Evolutionary conservation across 2,888 invertebrate species (phyloP), one percentile per base, ranked within the genome.

Genomic region (Thysanoteuthis rhombus): DNA sequence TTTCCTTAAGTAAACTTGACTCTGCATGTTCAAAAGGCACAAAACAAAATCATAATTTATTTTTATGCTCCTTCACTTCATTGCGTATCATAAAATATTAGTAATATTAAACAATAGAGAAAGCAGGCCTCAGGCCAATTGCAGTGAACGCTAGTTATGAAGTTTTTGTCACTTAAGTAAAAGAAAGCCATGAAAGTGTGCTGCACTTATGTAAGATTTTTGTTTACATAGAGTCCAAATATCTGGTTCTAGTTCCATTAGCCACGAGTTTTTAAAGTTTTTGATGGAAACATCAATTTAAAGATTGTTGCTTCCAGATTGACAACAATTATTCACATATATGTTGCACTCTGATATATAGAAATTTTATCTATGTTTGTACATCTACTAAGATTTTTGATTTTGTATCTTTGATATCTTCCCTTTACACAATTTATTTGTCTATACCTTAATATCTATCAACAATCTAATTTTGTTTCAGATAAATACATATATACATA

Each of bases 131-230:
- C 10, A 75, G n/a, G 32, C 75, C 32, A 16, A 32, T 75, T n/a
- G 10, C 75, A n/a, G 12, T 75, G n/a, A 75, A 75, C 19, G 36
- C 36, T n/a, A 12, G 36, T 36, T 75, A 75, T 75, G n/a, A 75
- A 75, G 75, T 75, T n/a, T 75, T 75, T 75, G 36, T 25, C 16
- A n/a, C 36, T 75, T 75, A 36, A 75, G 36, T 75, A 16, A 75
- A n/a, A 75, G n/a, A 75, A 75, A 75, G n/a, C n/a, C n/a, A n/a
- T 75, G 16, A 75, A n/a, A 75, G 12, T 75, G n/a, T 75, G n/a
- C n/a, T n/a, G 75, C n/a, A 75, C 75, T 75, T 75, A 58, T 58
- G n/a, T n/a, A 75, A 75, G n/a, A 75, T 75, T 75, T n/a, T 75
- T 75, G n/a, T n/a, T 75, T 75, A n/a, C n/a, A 75, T 75, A n/a